Evolutionary conservation across 2,113 vertebrate species (phyloP), one percentile per base, ranked within the genome.

Genomic region (Eidolon helvum): DNA sequence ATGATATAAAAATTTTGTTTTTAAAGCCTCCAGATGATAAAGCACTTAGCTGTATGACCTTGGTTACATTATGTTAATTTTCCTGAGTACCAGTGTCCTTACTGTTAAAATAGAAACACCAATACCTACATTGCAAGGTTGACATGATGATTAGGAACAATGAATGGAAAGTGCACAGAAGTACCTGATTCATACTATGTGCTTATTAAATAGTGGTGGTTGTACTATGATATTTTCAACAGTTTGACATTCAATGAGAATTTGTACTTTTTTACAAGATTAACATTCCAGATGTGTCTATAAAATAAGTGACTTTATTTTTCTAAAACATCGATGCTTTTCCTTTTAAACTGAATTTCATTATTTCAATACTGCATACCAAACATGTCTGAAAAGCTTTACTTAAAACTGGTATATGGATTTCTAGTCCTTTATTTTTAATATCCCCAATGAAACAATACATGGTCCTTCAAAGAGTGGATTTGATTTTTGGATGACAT

Each of bases 371-470:
- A 96, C 66, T 22, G n/a, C 2, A 77, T 77, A 90, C 11, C 28
- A 95, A 83, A 84, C 43, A 92, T 84, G 95, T 97, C 63, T 85
- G 24, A 90, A 92, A 96, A 87, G 19, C 38, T 90, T 92, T 95
- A 84, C 15, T 66, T 48, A 96, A 91, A n/a, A 88, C 10, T 87
- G 19, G 10, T 68, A 61, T 94, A 85, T 40, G 21, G 43, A 50
- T 79, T 96, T 93, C 15, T 2, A 74, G 55, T 65, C 1, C 82
- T 38, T 82, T 94, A 50, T 94, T 85, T 87, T 90, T 48, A 74
- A 61, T 83, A 89, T 57, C 5, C 38, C 4, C 43, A 75, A 50
- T 45, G 24, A 40, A 59, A 82, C 65, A 78, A 55, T 68, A 97
- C 65, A 66, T 91, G 72, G 26, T 72, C 10, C 48, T 38, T 74